Percentiles rank a stretch among this genome's conserved stretches.
Conservation (phyloP, 2,888 invertebrate genomes). For the Machimus rusticus region DNA sequence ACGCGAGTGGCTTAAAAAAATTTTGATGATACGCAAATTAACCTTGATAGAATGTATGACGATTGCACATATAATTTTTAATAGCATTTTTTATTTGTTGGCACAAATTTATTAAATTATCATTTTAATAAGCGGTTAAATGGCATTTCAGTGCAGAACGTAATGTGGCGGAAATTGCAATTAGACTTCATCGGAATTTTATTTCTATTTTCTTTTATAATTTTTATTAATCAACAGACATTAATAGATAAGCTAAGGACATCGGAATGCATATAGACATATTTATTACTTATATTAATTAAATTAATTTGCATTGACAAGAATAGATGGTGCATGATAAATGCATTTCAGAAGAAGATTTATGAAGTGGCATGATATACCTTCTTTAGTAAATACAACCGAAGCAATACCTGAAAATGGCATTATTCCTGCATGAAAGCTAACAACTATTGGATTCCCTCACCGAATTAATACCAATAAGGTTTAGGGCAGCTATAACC, state of each 20-base stretch:
- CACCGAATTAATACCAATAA: background rate
- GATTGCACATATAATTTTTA: background rate
- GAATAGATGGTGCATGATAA: too few relatives aligned
- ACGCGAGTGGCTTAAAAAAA: background rate
- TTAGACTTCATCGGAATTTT: background rate
- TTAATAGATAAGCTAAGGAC: background rate
- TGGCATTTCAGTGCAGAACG: background rate
- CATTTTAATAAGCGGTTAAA: background rate
- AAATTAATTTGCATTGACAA: too few relatives aligned
- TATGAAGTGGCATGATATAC: background rate
- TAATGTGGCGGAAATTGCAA: background rate
- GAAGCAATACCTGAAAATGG: background rate
- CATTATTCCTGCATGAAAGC: background rate
- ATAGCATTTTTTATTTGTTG: background rate
- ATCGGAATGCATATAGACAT: background rate
- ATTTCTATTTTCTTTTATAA: background rate
- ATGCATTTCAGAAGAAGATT: background rate
- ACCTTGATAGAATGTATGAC: background rate
- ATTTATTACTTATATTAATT: too few relatives aligned
- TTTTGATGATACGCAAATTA: background rate
- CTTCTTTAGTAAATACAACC: background rate
- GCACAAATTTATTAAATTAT: background rate
- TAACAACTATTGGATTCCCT: background rate
- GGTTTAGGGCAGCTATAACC: background rate
- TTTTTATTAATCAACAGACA: background rate